These are phyloP conservation scores for Phoenicopterus ruber DNA, from an alignment of 2,113 vertebrate species.

Conservation along the genomic window DNA sequence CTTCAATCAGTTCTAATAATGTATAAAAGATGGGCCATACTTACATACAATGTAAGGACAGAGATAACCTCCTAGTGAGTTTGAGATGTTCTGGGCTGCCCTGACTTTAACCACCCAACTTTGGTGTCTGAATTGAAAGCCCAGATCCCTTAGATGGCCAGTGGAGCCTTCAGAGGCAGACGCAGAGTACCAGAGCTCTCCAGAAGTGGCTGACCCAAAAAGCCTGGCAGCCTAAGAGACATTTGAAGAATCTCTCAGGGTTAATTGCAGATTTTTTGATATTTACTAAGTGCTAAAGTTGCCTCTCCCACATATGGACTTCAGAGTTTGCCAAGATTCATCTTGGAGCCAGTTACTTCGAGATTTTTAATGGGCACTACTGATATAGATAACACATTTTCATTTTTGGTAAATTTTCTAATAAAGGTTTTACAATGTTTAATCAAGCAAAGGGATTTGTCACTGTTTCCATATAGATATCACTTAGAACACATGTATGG, in stretches of 20 bases:
- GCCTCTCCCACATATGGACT: constrained; percentile 33
- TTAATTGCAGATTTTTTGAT: constrained; percentile 17
- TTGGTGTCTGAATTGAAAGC: neutral
- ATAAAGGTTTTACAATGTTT: neutral
- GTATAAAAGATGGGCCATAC: neutral
- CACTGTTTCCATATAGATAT: neutral
- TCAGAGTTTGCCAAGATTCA: constrained; percentile 44
- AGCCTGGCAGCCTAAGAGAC: neutral
- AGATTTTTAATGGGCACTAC: constrained; percentile 10
- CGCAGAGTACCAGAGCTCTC: neutral
- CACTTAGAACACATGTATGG: neutral
- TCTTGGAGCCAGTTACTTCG: constrained; percentile 23
- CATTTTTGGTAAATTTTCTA: constrained; percentile 23
- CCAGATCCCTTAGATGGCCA: neutral
- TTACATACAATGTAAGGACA: neutral
- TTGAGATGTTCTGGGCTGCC: neutral
- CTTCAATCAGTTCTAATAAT: neutral
- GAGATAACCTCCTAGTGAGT: neutral
- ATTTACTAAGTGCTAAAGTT: constrained; percentile 7
- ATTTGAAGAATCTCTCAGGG: neutral
- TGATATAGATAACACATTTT: constrained; percentile 15
- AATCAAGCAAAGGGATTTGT: neutral
- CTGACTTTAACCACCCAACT: neutral
- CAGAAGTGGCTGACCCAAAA: neutral
- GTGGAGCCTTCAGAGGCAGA: neutral